A percentile compares a stretch with the other conserved stretches of the same genome.
Conservation (phyloP, 2,113 vertebrate genomes). For the Sinosuthora webbiana region DNA sequence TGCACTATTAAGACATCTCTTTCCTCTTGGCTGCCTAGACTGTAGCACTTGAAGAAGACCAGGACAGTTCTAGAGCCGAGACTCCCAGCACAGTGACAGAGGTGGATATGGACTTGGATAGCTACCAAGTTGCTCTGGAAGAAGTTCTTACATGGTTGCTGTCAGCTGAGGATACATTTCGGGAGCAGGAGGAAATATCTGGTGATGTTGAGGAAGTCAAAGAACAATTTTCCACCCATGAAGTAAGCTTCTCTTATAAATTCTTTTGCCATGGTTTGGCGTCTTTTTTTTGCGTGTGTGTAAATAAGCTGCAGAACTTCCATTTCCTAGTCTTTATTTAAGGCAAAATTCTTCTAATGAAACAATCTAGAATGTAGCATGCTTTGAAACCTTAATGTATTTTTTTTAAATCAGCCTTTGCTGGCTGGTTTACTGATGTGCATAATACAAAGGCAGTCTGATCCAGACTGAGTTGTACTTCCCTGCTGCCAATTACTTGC, state of each 20-base stretch:
- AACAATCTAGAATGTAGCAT: background rate
- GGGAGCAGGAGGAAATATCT: slow-evolving; percentile 90
- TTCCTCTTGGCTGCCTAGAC: slow-evolving; percentile 50
- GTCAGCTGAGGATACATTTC: slow-evolving; percentile 89
- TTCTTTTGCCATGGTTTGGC: background rate
- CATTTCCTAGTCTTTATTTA: background rate
- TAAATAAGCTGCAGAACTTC: background rate
- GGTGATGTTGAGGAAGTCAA: slow-evolving; percentile 96
- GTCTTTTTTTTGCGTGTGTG: background rate
- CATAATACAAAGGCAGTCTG: background rate
- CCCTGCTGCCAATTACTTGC: background rate
- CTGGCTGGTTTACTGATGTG: background rate
- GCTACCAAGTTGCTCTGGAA: slow-evolving; percentile 91
- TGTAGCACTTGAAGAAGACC: slow-evolving; percentile 64
- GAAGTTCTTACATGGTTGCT: slow-evolving; percentile 97
- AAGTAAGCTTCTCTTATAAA: slow-evolving; percentile 74
- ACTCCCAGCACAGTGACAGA: slow-evolving; percentile 79
- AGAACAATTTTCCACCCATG: slow-evolving; percentile 94
- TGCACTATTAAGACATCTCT: background rate
- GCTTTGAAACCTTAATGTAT: background rate
- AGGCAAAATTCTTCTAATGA: background rate
- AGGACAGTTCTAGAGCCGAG: slow-evolving; percentile 70
- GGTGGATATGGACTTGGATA: slow-evolving; percentile 83
- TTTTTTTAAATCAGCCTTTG: background rate
- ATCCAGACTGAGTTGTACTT: background rate